Percentiles rank a stretch among this genome's conserved stretches.
Evolutionary conservation across 2,888 invertebrate species (phyloP).

Genomic region (Pristionchus exspectatus): DNA sequence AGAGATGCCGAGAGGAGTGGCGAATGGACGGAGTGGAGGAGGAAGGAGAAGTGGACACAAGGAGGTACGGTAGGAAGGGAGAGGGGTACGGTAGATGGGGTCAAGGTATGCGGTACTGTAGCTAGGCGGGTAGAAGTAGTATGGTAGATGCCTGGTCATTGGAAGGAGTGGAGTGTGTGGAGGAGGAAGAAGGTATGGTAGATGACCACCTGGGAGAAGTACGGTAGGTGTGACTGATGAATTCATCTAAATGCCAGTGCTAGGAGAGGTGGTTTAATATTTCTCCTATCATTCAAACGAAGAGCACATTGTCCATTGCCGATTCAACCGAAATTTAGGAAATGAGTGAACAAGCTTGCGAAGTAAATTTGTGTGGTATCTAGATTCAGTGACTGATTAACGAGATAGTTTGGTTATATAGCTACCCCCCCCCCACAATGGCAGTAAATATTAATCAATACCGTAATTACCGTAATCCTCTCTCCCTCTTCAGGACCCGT

Average conservation of each 20-base stretch:
- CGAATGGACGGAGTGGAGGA: slow-evolving; percentile 38
- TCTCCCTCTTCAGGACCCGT: not conserved
- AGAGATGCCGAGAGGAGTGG: slow-evolving; percentile 55
- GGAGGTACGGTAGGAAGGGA: not conserved
- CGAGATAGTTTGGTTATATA: not conserved
- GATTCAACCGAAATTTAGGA: no score
- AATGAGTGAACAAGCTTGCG: no score
- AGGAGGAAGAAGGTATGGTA: not conserved
- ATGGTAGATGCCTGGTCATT: no score
- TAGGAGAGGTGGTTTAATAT: no score
- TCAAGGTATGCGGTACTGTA: not conserved
- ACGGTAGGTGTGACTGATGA: no score
- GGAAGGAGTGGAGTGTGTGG: not conserved
- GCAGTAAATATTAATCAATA: not conserved
- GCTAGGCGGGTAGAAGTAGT: not conserved
- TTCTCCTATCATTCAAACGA: no score
- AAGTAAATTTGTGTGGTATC: no score
- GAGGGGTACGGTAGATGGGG: not conserved
- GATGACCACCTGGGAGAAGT: no score
- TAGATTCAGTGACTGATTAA: not conserved
- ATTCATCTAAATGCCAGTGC: no score
- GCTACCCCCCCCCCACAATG: not conserved
- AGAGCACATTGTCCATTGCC: no score
- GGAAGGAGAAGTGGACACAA: not conserved
- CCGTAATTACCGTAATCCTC: not conserved